Evolutionary conservation across 2,888 invertebrate genomes (phyloP), one percentile per base, ranked within the genome.

Genomic region (Drosophila nigritarsus): DNA sequence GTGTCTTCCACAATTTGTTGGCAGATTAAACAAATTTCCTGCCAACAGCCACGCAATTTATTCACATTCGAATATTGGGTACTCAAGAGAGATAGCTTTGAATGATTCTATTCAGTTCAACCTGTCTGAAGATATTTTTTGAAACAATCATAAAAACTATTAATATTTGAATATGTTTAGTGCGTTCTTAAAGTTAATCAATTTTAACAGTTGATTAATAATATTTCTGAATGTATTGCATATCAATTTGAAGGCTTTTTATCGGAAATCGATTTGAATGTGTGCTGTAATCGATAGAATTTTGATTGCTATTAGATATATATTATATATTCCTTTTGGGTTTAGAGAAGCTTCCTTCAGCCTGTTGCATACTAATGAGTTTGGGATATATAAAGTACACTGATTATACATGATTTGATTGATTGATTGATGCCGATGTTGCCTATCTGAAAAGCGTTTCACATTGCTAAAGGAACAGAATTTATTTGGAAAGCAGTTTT

Each of bases 11-110:
- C 86, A 86, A 86, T 86, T 86, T 86, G 86, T 90, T 89, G 86
- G 60, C 72, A 86, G 91, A 87, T 90, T 86, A 85, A 89, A 89
- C 89, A 90, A 86, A 86, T 90, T 86, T 86, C 87, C 89, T 89
- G 90, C 78, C 89, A 89, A 87, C 85, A 78, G 80, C 87, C 87
- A 90, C 84, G 84, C 90, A 90, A 85, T 83, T 78, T 82, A 75
- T 82, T 72, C 72, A 63, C 65, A 62, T 69, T 69, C 75, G 54
- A 24, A 53, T 38, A 55, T 65, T 51, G 70, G 32, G 20, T 38
- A 54, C 40, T 54, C 55, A 20, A n/a, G 27, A 13, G 49, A 64
- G 49, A 32, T 51, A 55, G 50, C 61, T 50, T 48, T 63, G 48
- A 65, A 50, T 78, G 59, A 71, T 71, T 66, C 40, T 34, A 55